These are phyloP conservation scores for Agonopterix subpropinquella DNA, from an alignment of 2,888 invertebrate genomes.

Conservation along the genomic window DNA sequence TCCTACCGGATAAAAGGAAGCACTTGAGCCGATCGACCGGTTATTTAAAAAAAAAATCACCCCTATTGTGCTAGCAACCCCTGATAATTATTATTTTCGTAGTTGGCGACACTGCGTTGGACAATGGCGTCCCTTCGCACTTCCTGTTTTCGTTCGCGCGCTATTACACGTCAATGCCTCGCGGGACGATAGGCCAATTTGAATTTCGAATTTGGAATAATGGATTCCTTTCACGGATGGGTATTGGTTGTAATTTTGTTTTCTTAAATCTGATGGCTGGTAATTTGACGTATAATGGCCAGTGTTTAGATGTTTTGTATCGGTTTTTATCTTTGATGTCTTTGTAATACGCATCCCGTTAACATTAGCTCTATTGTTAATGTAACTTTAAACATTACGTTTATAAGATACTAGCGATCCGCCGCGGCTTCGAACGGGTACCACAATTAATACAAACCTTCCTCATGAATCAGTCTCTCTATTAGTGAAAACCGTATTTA, in stretches of 20 bases:
- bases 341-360: neutral
- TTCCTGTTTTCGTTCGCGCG: conserved; percentile 75
- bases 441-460: no score
- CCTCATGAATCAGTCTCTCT: no score
- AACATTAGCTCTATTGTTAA: no score
- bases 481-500: no score
- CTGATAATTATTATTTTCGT: conserved; percentile 74
- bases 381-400: no score
- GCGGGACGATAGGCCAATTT: conserved; percentile 68
- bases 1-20: conserved; percentile 63
- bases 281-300: conserved; percentile 15
- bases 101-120: conserved; percentile 69
- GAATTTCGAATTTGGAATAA: conserved; percentile 64
- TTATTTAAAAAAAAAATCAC: conserved; percentile 54
- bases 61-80: conserved; percentile 61
- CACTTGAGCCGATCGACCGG: conserved; percentile 71
- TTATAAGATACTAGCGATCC: no score
- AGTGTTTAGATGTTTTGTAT: conserved; percentile 9
- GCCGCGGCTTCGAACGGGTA: no score
- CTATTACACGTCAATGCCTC: conserved; percentile 72
- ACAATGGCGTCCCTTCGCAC: conserved; percentile 63
- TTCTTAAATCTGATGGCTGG: conserved; percentile 22
- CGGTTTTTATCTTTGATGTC: conserved; percentile 7
- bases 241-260: conserved; percentile 57
- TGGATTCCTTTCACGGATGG: conserved; percentile 50